A percentile compares a stretch with the other conserved stretches of the same genome.
Evolutionary conservation across 1,140 invertebrate genomes (phyloP).

Genomic region (Zaprionus africanus): DNA sequence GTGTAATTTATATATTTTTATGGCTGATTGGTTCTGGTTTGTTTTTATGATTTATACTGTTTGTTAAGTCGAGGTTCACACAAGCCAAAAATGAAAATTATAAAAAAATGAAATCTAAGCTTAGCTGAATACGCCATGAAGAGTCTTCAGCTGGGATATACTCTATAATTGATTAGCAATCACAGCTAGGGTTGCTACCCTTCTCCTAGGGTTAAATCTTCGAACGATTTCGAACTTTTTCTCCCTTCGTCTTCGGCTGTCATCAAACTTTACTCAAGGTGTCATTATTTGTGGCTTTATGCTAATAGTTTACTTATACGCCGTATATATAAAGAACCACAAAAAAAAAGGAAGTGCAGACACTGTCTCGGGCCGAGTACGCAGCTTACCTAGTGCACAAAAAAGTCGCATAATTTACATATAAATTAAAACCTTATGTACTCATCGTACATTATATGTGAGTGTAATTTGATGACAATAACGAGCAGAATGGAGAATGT

Average conservation of each 20-base stretch:
- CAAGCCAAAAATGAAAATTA: slow-evolving; percentile 1
- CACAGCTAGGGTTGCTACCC: not conserved
- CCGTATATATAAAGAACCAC: slow-evolving; percentile 17
- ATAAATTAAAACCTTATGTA: slow-evolving; percentile 75
- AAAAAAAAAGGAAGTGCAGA: slow-evolving; percentile 20
- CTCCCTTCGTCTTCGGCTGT: slow-evolving; percentile 49
- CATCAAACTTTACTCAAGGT: slow-evolving; percentile 73
- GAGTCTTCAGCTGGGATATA: not conserved
- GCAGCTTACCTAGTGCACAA: slow-evolving; percentile 8
- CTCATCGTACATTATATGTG: slow-evolving; percentile 25
- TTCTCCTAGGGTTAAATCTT: not conserved
- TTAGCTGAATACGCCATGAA: too few species aligned
- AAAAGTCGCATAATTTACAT: slow-evolving; percentile 70
- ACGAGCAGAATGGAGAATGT: slow-evolving; percentile 14
- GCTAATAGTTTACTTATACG: slow-evolving; percentile 61
- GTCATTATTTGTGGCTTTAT: slow-evolving; percentile 76
- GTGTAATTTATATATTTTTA: slow-evolving; percentile 67
- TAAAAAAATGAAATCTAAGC: not conserved
- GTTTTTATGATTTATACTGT: slow-evolving; percentile 3
- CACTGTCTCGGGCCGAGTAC: slow-evolving; percentile 27
- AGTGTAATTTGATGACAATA: slow-evolving; percentile 27
- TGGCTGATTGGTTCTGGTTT: slow-evolving; percentile 57
- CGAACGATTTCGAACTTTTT: slow-evolving; percentile 1
- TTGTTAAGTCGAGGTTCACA: slow-evolving; percentile 3
- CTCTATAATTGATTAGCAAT: slow-evolving; percentile 3